phyloP scores from a whole-genome alignment of 1,140 invertebrate species.

The Antheraea mylitta region DNA sequence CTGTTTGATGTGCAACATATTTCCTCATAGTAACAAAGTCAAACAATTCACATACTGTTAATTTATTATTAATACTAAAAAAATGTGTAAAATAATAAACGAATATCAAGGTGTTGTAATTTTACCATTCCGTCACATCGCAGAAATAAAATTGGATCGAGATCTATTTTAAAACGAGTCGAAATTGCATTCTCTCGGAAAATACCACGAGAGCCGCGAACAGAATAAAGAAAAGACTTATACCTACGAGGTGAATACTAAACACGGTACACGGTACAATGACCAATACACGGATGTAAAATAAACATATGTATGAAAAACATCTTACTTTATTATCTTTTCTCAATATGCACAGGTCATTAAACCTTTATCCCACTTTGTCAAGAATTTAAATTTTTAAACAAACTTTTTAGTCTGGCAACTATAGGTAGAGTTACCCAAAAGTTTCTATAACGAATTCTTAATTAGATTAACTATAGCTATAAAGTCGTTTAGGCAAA shows the following conservation, averaged over 20 bases:
- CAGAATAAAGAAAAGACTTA: constrained; percentile 6
- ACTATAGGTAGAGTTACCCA: no score
- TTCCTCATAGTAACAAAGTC: neutral
- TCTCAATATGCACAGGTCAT: neutral
- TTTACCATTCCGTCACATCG: neutral
- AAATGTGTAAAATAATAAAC: neutral
- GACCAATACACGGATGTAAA: neutral
- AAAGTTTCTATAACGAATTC: no score
- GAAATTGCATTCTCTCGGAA: constrained; percentile 7
- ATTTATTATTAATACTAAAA: neutral
- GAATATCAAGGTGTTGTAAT: neutral
- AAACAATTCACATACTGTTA: neutral
- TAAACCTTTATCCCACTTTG: neutral
- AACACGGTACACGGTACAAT: neutral
- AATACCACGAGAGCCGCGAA: neutral
- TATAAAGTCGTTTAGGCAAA: no score
- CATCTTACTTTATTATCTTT: neutral
- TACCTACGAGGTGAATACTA: constrained; percentile 9
- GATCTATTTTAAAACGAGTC: constrained; percentile 6
- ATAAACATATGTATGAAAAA: neutral
- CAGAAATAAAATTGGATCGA: constrained; percentile 4
- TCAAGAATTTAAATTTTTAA: neutral
- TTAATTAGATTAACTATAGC: no score
- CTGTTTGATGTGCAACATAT: no score
- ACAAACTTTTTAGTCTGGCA: neutral